Evolutionary conservation across 2,113 vertebrate genomes (phyloP).

Genomic region (Phylloscopus trochiloides): DNA sequence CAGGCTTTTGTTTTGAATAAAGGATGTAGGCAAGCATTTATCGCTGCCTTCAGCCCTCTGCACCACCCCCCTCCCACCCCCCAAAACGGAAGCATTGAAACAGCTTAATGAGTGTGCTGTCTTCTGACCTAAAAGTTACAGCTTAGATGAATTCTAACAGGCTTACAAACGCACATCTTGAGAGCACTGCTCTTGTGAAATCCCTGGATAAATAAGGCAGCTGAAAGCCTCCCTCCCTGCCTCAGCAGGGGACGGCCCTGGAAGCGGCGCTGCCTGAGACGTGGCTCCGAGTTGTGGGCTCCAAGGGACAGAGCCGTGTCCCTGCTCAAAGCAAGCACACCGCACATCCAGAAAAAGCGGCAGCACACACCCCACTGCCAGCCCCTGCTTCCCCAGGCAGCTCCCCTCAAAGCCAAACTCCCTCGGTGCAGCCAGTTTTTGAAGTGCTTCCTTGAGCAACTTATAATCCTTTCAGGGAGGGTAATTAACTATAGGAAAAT

Average conservation of each 20-base stretch:
- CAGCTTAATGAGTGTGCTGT: not conserved
- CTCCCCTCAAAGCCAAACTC: not conserved
- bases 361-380: not conserved
- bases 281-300: not conserved
- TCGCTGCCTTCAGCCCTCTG: not conserved
- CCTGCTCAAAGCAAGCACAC: not conserved
- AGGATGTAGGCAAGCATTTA: not conserved
- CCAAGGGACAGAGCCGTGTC: accelerated
- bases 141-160: not conserved
- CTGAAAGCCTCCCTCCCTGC: not conserved
- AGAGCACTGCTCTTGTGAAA: not conserved
- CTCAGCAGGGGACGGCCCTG: not conserved
- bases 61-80: no score
- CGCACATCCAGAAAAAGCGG: not conserved
- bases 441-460: not conserved
- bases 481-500: not conserved
- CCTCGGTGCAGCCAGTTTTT: not conserved
- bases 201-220: not conserved
- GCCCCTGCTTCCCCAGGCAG: not conserved
- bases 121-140: not conserved
- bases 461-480: not conserved
- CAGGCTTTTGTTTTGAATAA: not conserved
- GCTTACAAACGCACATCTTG: not conserved
- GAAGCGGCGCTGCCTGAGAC: not conserved
- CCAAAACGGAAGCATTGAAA: not conserved